Evolutionary conservation across 2,113 vertebrate species (phyloP).

Genomic region (Elephas maximus): DNA sequence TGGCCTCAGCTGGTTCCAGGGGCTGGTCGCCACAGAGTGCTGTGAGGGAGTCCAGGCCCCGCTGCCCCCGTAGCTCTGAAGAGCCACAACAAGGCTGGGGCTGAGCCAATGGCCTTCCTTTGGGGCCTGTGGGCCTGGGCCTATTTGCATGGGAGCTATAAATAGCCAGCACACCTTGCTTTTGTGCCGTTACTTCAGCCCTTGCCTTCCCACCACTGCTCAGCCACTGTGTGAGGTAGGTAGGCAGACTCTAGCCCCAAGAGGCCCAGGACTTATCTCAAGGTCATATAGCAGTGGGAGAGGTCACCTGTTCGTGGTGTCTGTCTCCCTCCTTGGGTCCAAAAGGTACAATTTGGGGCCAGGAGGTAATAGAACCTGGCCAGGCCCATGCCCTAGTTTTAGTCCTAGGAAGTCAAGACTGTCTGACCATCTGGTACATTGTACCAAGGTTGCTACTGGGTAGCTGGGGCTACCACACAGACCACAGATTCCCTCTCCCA

Average conservation of each 20-base stretch:
- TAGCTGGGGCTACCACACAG: neutral
- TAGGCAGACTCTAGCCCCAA: neutral
- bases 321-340: neutral
- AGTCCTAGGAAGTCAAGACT: neutral
- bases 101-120: conserved; percentile 47
- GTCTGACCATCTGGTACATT: neutral
- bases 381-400: neutral
- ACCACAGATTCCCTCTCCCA: neutral
- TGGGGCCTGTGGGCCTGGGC: conserved; percentile 57
- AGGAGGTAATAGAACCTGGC: neutral
- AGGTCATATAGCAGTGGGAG: neutral
- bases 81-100: neutral
- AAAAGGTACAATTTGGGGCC: neutral
- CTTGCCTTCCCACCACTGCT: neutral
- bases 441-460: neutral
- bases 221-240: neutral
- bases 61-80: neutral
- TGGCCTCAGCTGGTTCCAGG: neutral
- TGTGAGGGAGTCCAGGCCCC: neutral
- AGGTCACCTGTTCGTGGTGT: neutral
- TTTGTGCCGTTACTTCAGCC: conserved; percentile 27
- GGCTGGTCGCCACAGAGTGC: neutral
- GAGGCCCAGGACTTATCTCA: neutral
- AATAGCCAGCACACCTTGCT: conserved; percentile 64
- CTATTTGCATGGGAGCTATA: conserved; percentile 76